Conservation (phyloP, 2,797 vertebrate species). For the Hydrocynus forskahlii region DNA sequence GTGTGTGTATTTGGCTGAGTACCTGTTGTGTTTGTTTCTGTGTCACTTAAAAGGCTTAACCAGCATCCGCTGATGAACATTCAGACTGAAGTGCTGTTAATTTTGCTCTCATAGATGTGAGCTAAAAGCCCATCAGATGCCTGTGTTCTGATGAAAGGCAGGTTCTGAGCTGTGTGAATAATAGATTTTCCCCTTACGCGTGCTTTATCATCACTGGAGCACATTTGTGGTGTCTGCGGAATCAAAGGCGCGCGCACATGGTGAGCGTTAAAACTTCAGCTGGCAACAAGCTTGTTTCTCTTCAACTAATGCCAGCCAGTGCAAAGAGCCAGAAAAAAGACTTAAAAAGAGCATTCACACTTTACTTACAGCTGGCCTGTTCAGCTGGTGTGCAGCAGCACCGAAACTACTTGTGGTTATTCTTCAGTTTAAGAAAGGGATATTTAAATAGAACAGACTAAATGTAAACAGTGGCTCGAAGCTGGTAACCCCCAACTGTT, state of each 20-base stretch:
- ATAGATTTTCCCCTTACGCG: conserved; percentile 49
- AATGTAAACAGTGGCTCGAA: too few species aligned
- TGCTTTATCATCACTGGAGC: conserved; percentile 43
- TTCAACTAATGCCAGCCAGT: conserved; percentile 29
- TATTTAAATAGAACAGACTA: background rate
- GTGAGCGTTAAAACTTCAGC: conserved; percentile 59
- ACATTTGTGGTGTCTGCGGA: conserved; percentile 47
- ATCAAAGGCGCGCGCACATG: conserved; percentile 63
- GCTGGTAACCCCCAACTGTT: too few species aligned
- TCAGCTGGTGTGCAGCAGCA: conserved; percentile 16
- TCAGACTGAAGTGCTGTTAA: conserved; percentile 34
- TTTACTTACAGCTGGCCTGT: conserved; percentile 32
- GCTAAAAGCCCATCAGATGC: conserved; percentile 40
- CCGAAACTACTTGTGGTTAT: conserved; percentile 15
- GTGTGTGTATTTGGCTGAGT: conserved; percentile 35
- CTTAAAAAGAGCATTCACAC: conserved; percentile 28
- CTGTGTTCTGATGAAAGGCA: conserved; percentile 32
- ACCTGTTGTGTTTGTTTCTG: conserved; percentile 33
- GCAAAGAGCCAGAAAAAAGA: conserved; percentile 1
- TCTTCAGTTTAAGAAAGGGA: conserved; percentile 11
- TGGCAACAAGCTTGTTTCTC: conserved; percentile 30
- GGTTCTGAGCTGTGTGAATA: conserved; percentile 52
- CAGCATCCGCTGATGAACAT: conserved; percentile 2
- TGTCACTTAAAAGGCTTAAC: conserved; percentile 35
- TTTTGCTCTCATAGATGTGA: conserved; percentile 27